phyloP scores from a whole-genome alignment of 2,113 vertebrate species.

The Aramus guarauna region DNA sequence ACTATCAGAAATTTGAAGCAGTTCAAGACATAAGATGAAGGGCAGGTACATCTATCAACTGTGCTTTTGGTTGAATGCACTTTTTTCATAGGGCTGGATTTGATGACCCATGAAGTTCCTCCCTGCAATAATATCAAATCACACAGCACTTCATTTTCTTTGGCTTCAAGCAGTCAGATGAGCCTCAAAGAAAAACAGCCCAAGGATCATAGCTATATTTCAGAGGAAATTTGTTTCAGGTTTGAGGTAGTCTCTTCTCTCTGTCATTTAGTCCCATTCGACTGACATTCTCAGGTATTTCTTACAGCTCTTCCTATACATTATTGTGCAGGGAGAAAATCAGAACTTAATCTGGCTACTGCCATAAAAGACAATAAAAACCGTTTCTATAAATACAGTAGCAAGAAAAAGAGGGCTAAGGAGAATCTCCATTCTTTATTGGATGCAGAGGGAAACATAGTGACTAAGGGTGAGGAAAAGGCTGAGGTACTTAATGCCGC shows the following conservation, averaged over 20 bases:
- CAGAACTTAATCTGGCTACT: too few species aligned
- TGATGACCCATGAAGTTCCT: constrained; percentile 42
- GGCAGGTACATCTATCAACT: constrained; percentile 25
- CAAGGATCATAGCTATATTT: background rate
- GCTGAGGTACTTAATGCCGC: too few species aligned
- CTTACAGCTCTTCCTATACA: background rate
- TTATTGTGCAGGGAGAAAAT: too few species aligned
- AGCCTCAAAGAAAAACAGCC: constrained; percentile 16
- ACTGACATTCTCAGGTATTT: background rate
- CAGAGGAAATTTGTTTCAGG: background rate
- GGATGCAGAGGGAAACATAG: too few species aligned
- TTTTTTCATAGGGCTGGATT: background rate
- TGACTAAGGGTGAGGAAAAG: too few species aligned
- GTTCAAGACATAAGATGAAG: constrained; percentile 9
- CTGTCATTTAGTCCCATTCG: background rate
- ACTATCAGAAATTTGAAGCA: background rate
- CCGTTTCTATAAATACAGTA: too few species aligned
- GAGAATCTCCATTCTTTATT: too few species aligned
- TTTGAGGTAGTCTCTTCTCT: background rate
- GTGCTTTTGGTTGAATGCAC: background rate
- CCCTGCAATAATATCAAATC: background rate
- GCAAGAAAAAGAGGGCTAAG: too few species aligned
- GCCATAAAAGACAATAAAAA: too few species aligned
- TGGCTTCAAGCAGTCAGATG: background rate
- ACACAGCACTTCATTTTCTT: background rate